Percentiles rank a stretch among this genome's conserved stretches.
phyloP scores from a whole-genome alignment of 2,888 invertebrate genomes.

The Erebia ligea region DNA sequence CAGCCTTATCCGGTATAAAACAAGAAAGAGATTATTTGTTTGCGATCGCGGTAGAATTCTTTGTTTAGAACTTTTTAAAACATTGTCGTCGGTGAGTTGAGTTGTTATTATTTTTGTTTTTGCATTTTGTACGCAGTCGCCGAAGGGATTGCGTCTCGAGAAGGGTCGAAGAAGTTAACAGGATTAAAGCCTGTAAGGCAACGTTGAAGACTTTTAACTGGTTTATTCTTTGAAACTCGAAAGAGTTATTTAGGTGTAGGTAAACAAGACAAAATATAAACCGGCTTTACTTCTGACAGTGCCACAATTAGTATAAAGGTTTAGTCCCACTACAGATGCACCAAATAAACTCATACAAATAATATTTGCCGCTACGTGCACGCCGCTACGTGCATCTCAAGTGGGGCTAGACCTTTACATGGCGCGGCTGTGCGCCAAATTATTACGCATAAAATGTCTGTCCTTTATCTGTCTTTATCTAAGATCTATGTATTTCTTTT shows the following conservation, averaged over 20 bases:
- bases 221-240: slow-evolving; percentile 11
- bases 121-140: slow-evolving; percentile 22
- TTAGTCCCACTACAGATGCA: no score
- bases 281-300: no score
- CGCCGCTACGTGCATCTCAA: no score
- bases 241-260: not conserved
- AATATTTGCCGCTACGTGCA: no score
- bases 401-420: no score
- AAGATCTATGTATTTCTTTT: no score
- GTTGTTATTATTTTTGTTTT: slow-evolving; percentile 31
- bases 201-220: slow-evolving; percentile 4
- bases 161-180: slow-evolving; percentile 27
- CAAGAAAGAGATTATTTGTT: slow-evolving; percentile 33
- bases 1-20: slow-evolving; percentile 34
- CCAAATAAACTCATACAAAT: no score
- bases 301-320: no score
- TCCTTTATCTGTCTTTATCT: no score
- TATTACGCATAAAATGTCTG: no score
- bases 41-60: slow-evolving; percentile 33
- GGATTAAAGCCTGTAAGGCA: slow-evolving; percentile 10
- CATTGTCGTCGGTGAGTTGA: slow-evolving; percentile 33
- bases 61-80: slow-evolving; percentile 40
- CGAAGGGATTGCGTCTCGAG: slow-evolving; percentile 23
- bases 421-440: no score
- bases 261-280: not conserved